Evolutionary conservation across 2,113 vertebrate species (phyloP).

Genomic region (Athene cunicularia): DNA sequence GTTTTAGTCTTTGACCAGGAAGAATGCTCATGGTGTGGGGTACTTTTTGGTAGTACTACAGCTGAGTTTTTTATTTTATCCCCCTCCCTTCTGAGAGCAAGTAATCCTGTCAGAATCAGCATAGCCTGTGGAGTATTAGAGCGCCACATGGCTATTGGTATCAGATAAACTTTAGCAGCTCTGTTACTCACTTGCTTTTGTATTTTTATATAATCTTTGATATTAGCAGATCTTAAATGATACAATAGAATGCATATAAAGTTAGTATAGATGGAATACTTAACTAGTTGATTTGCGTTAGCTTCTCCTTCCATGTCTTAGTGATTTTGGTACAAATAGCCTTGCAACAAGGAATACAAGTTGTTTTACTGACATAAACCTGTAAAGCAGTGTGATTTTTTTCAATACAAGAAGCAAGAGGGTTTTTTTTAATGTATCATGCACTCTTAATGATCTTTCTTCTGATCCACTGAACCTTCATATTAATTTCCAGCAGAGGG

Average conservation of each 20-base stretch:
- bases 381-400: not conserved
- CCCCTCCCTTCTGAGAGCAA: not conserved
- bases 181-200: not conserved
- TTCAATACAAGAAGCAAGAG: not conserved
- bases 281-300: not conserved
- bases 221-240: not conserved
- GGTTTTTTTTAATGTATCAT: not conserved
- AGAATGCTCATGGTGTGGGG: not conserved
- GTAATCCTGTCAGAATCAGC: not conserved
- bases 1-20: not conserved
- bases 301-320: not conserved
- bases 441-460: not conserved
- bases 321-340: not conserved
- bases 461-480: not conserved
- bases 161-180: not conserved
- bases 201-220: not conserved
- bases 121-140: not conserved
- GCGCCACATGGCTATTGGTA: not conserved
- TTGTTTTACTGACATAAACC: not conserved
- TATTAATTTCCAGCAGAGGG: conserved; percentile 28
- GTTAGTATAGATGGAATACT: not conserved
- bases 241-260: not conserved
- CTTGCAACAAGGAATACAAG: not conserved
- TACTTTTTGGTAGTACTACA: not conserved
- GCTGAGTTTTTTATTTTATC: not conserved